phyloP scores from a whole-genome alignment of 2,888 invertebrate genomes.

The Eristalinus aeneus region DNA sequence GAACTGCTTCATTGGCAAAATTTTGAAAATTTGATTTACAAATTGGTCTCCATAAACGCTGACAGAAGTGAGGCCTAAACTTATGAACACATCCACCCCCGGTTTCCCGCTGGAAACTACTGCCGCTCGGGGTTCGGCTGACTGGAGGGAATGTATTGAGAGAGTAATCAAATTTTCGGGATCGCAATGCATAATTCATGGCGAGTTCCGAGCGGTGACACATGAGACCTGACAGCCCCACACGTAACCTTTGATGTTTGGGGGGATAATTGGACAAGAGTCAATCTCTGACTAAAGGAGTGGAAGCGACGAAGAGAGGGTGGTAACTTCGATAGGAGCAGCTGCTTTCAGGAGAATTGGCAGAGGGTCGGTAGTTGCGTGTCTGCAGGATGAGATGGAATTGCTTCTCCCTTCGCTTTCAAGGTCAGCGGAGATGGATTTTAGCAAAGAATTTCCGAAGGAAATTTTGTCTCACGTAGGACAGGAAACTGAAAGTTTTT shows the following conservation, averaged over 20 bases:
- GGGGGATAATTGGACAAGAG: slow-evolving; percentile 1
- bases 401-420: too few species aligned
- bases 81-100: not conserved
- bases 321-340: too few species aligned
- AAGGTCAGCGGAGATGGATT: too few species aligned
- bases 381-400: too few species aligned
- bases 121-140: not conserved
- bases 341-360: too few species aligned
- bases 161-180: slow-evolving; percentile 36
- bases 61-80: not conserved
- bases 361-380: too few species aligned
- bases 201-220: slow-evolving; percentile 19
- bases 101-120: not conserved
- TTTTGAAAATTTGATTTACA: slow-evolving; percentile 38
- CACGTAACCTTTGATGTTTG: slow-evolving; percentile 40
- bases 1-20: slow-evolving; percentile 37
- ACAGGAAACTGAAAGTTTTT: too few species aligned
- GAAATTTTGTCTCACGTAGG: too few species aligned
- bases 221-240: slow-evolving; percentile 23
- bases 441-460: too few species aligned
- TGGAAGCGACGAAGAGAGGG: not conserved
- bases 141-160: slow-evolving; percentile 15
- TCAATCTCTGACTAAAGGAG: not conserved
- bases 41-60: slow-evolving; percentile 28
- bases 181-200: slow-evolving; percentile 38